Evolutionary conservation across 2,797 vertebrate genomes (phyloP), one percentile per base, ranked within the genome.

Genomic region (Decapterus maruadsi): DNA sequence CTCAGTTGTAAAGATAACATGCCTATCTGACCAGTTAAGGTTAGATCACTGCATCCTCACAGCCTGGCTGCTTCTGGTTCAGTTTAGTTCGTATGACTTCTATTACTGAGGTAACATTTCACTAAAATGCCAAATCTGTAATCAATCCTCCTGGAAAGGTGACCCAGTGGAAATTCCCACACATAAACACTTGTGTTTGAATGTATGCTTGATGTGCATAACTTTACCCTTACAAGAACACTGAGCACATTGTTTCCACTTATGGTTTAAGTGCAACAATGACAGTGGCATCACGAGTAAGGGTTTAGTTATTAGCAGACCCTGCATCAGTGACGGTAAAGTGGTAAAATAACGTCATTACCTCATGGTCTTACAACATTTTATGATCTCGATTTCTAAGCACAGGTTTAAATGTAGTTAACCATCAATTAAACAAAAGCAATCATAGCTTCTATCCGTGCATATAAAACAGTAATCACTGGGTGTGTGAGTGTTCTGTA

Each of bases 381-480:
- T 85, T 76, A 74, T 67, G 58, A 65, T 42, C 34, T 73, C n/a
- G 31, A 60, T 54, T 71, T 81, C 45, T 10, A 29, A 22, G 26
- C 38, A 40, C 10, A 20, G 11, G 69, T 77, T 72, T 68, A 69
- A 70, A 77, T 60, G 40, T 13, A 36, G 56, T 61, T 59, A 69
- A 22, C 31, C 31, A 48, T 64, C 43, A 73, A 29, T 64, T 11
- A 38, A 22, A 51, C 9, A 61, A 73, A 75, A 31, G 31, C 11
- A 64, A 69, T 76, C 51, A 55, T 4, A 46, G 64, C 31, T 73
- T 63, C 14, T 50, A 29, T 53, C 40, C 45, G 6, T 72, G 64
- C 42, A 57, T 72, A 67, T 79, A 79, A 85, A 87, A 82, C 51
- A 82, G 73, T 64, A 72, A 66, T 31, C 7, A 38, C 8, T 77